A percentile compares a stretch with the other conserved stretches of the same genome.
These are phyloP conservation scores for Zaprionus lineosus DNA, from an alignment of 2,888 invertebrate genomes.

Conservation along the genomic window DNA sequence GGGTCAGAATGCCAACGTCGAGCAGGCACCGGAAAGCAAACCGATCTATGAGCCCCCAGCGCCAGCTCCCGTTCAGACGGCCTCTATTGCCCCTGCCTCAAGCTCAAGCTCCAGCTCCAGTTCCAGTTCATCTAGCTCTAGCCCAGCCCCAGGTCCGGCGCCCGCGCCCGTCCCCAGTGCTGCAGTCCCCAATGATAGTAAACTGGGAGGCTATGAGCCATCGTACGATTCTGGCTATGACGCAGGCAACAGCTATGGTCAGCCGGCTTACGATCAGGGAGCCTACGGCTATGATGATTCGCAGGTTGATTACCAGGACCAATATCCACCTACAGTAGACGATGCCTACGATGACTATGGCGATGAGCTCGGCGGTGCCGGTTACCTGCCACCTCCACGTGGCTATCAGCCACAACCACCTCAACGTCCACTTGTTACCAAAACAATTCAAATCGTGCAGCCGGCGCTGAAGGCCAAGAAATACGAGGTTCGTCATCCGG, in stretches of 20 bases:
- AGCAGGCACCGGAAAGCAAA: conserved; percentile 53
- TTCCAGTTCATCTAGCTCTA: conserved; percentile 14
- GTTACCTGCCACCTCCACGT: conserved; percentile 47
- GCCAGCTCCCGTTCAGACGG: conserved; percentile 31
- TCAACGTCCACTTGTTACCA: conserved; percentile 83
- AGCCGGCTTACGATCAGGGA: conserved; percentile 65
- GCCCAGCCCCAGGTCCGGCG: conserved; percentile 16
- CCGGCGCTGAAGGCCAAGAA: conserved; percentile 85
- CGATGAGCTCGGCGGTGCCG: conserved; percentile 48
- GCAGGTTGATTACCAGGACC: conserved; percentile 66
- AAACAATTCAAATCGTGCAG: conserved; percentile 85
- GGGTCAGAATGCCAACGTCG: conserved; percentile 53
- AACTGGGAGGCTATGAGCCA: conserved; percentile 29
- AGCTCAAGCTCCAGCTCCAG: conserved; percentile 26
- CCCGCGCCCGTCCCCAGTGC: conserved; percentile 8
- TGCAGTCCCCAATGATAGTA: conserved; percentile 36
- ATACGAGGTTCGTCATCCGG: conserved; percentile 85
- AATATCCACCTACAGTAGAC: conserved; percentile 71
- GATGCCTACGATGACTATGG: conserved; percentile 68
- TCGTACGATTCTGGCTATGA: conserved; percentile 47
- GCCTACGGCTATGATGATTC: conserved; percentile 61
- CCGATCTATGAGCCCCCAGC: conserved; percentile 57
- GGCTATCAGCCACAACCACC: conserved; percentile 56
- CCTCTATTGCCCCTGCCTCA: conserved; percentile 26
- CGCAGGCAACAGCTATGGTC: conserved; percentile 57